Evolutionary conservation across 2,797 vertebrate genomes (phyloP), one percentile per base, ranked within the genome.

Genomic region (Psittacula echo): DNA sequence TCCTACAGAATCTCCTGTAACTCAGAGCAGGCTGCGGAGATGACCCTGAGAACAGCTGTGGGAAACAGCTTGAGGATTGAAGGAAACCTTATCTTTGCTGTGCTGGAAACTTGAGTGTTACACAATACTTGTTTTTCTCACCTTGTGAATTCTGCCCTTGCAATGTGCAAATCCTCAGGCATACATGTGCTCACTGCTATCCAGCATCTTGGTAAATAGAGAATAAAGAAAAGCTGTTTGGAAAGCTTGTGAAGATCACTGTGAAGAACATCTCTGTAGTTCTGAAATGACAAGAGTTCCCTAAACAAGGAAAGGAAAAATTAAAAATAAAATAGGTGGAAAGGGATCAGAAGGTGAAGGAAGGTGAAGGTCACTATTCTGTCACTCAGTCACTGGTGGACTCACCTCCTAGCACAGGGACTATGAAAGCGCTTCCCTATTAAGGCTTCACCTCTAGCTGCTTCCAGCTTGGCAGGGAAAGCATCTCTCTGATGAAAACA

Each of bases 401-500:
- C 53, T 85, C 67, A 32, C 10, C 39, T 92, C 9, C 56, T 37
- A 77, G 48, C 65, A 56, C 37, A 77, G 53, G 53, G 37, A 79
- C 23, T 67, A 64, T 68, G 34, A 89, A 93, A 87, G 21, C 85
- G 44, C 68, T 80, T 92, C 72, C 67, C 50, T 93, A 48, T 85
- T 94, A 91, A 87, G 65, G 13, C 21, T 94, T 87, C 68, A 80
- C 66, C 61, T 75, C 11, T 26, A 90, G 67, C 74, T 85, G 84
- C 90, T 95, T 93, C 94, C 90, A 94, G 88, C 47, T 92, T 94
- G 84, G 84, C 92, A 96, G 64, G 51, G 61, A 95, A 94, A 92
- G 39, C 67, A 78, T 6, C 32, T 73, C 66, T 75, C 77, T 7
- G 53, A 85, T 51, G 89, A 89, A 87, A 94, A 94, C 83, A 80